These are phyloP conservation scores for Phymorhynchus buccinoides DNA, from an alignment of 1,140 invertebrate genomes.

Conservation along the genomic window DNA sequence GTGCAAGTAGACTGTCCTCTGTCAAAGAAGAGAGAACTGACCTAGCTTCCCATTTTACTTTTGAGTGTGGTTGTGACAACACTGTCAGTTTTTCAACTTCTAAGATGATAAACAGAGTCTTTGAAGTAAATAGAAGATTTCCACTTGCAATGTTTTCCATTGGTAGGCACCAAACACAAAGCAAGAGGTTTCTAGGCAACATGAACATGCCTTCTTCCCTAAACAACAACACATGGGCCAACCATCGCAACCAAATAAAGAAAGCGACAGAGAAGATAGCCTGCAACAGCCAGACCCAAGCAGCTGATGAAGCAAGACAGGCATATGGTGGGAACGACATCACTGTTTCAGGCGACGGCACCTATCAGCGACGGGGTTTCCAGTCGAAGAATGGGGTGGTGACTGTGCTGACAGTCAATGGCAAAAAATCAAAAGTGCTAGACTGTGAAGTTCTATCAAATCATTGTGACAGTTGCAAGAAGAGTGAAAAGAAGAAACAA, in stretches of 20 bases:
- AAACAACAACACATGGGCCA: not conserved
- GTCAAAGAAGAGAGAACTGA: conserved; percentile 2
- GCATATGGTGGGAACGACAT: not conserved
- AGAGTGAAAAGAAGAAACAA: not conserved
- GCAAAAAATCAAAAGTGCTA: conserved; percentile 24
- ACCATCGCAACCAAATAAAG: not conserved
- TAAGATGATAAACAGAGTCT: not conserved
- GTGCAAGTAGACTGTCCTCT: not conserved
- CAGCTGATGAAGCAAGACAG: not conserved
- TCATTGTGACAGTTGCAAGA: conserved; percentile 1
- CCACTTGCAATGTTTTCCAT: not conserved
- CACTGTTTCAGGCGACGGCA: conserved; percentile 1
- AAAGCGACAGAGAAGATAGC: not conserved
- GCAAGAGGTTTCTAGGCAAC: conserved; percentile 2
- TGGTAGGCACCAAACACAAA: not conserved
- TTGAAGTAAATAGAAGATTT: conserved; percentile 12
- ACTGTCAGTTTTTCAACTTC: conserved; percentile 2
- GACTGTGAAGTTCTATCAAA: not conserved
- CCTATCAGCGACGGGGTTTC: not conserved
- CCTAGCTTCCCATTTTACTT: not conserved
- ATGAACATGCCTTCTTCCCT: not conserved
- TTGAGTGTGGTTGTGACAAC: not conserved
- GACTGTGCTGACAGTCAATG: not conserved
- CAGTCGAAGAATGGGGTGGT: not conserved
- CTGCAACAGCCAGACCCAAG: not conserved